Conservation (phyloP, 2,888 invertebrate species). For the Sialis lutaria region DNA sequence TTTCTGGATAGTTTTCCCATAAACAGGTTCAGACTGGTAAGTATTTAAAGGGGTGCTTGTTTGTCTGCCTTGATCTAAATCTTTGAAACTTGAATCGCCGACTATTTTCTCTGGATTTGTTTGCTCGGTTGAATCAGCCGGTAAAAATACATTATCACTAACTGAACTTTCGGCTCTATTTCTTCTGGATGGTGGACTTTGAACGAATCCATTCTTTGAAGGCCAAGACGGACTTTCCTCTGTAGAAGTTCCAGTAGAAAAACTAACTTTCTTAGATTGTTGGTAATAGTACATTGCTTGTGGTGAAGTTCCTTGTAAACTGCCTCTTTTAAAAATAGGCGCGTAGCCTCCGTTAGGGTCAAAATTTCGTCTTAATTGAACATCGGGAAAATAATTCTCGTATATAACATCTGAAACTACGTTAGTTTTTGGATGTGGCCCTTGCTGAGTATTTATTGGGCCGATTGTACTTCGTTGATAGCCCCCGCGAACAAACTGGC, state of each 20-base stretch:
- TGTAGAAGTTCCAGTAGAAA: constrained; percentile 19
- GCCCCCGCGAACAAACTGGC: constrained; percentile 15
- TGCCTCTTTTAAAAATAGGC: constrained; percentile 35
- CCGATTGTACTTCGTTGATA: constrained; percentile 16
- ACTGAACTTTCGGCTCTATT: constrained; percentile 13
- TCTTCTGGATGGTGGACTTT: constrained; percentile 23
- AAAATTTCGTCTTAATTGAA: constrained; percentile 8
- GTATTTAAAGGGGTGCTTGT: too few relatives aligned
- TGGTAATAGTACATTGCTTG: constrained; percentile 13
- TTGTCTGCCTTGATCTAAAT: background rate
- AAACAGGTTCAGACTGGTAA: constrained; percentile 11
- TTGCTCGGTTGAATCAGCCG: constrained; percentile 7
- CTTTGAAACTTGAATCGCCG: background rate
- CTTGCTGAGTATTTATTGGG: constrained; percentile 10
- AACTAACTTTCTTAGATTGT: constrained; percentile 31
- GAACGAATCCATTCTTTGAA: constrained; percentile 27
- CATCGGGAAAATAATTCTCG: constrained; percentile 9
- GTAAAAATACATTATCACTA: constrained; percentile 21
- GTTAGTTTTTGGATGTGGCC: background rate
- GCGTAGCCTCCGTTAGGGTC: constrained; percentile 11
- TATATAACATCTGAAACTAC: constrained; percentile 7
- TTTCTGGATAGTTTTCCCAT: constrained; percentile 11
- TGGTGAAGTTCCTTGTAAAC: constrained; percentile 22
- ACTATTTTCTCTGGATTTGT: background rate
- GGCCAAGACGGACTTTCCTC: constrained; percentile 21